A percentile compares a stretch with the other conserved stretches of the same genome.
phyloP scores from a whole-genome alignment of 2,113 vertebrate genomes.

The Rhabdomys dilectus region DNA sequence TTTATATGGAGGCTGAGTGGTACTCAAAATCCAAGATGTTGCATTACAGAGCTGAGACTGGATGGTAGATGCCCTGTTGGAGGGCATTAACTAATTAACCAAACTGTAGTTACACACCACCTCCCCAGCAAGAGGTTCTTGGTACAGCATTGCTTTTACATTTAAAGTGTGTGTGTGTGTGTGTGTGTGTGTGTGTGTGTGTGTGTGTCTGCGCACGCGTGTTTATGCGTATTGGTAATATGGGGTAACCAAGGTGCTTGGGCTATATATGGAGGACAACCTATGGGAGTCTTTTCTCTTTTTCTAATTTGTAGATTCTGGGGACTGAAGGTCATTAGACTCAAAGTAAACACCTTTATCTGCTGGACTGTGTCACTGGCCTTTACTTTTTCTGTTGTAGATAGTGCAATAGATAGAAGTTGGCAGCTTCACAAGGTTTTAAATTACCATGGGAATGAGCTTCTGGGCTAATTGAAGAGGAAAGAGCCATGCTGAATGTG shows the following conservation, averaged over 20 bases:
- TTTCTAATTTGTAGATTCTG: neutral
- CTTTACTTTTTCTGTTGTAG: neutral
- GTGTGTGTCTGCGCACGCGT: too few species aligned
- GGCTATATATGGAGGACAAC: neutral
- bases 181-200: neutral
- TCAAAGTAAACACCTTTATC: neutral
- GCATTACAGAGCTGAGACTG: accelerated
- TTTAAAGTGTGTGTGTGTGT: neutral
- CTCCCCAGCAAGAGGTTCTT: neutral
- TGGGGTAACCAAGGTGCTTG: neutral
- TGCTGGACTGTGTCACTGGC: neutral
- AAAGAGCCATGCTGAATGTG: neutral
- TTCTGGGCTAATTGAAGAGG: neutral
- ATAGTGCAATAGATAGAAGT: too few species aligned
- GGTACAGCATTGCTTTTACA: neutral
- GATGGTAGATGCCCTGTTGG: neutral
- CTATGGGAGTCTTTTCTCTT: too few species aligned
- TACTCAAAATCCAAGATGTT: neutral
- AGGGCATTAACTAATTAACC: neutral
- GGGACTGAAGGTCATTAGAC: too few species aligned
- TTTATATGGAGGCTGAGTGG: neutral
- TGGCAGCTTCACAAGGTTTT: neutral
- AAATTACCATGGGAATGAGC: neutral
- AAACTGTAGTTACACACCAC: neutral
- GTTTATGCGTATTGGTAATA: neutral